A percentile compares a stretch with the other conserved stretches of the same genome.
phyloP scores from a whole-genome alignment of 2,797 vertebrate genomes.

The Peromyscus melanophrys region DNA sequence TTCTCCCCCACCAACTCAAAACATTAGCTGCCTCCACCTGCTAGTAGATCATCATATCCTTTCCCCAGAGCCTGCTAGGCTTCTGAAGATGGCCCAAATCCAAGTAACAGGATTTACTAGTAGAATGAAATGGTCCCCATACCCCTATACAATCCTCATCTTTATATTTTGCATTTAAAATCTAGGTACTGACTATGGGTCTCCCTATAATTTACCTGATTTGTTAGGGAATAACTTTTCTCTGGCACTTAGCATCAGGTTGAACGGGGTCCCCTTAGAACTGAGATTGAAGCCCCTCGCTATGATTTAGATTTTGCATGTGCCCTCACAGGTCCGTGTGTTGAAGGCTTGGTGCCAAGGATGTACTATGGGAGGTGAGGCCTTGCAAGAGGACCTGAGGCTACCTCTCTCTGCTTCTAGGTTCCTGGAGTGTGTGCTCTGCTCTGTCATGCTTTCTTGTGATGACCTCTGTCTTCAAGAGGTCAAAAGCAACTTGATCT shows the following conservation, averaged over 20 bases:
- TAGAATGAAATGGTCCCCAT: not conserved
- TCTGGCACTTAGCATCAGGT: not conserved
- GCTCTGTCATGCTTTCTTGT: not conserved
- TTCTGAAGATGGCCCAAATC: not conserved
- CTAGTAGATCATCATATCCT: not conserved
- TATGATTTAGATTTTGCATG: not conserved
- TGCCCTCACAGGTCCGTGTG: not conserved
- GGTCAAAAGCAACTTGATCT: not conserved
- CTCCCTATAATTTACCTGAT: not conserved
- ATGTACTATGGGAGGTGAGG: not conserved
- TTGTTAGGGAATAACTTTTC: not conserved
- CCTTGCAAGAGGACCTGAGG: not conserved
- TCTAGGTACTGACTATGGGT: not conserved
- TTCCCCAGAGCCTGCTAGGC: not conserved
- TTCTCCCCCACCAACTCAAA: not conserved
- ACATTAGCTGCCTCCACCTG: not conserved
- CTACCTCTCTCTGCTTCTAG: not conserved
- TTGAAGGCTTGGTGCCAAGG: not conserved
- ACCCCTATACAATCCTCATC: not conserved
- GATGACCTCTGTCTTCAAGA: not conserved
- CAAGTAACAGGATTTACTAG: not conserved
- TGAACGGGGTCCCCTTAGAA: not conserved
- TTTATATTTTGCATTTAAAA: not conserved
- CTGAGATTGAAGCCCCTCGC: not conserved
- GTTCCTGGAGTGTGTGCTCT: not conserved